Conservation (phyloP, 2,797 vertebrate species). For the Macrochelys suwanniensis region DNA sequence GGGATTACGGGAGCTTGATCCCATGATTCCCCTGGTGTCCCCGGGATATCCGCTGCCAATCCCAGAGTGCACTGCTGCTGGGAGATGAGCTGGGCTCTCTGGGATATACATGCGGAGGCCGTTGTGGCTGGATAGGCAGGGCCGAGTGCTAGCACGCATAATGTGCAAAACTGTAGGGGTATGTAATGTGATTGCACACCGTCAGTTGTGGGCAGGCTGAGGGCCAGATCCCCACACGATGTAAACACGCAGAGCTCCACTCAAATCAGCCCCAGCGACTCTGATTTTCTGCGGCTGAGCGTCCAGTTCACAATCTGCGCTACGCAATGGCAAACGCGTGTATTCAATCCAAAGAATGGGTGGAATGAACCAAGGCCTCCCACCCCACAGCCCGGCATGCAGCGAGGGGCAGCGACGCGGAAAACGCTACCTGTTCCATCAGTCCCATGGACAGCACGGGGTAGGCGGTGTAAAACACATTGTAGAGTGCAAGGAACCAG, state of each 20-base stretch:
- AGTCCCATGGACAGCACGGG: slow-evolving; percentile 87
- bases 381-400: background rate
- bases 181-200: background rate
- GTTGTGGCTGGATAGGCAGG: background rate
- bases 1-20: background rate
- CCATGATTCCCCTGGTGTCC: background rate
- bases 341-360: background rate
- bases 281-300: background rate
- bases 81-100: background rate
- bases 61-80: background rate
- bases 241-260: background rate
- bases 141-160: background rate
- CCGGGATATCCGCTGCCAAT: background rate
- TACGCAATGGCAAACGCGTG: background rate
- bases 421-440: slow-evolving; percentile 89
- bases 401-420: no score
- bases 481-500: slow-evolving; percentile 94
- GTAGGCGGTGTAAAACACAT: slow-evolving; percentile 85
- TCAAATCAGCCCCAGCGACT: background rate
- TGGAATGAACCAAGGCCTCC: no score
- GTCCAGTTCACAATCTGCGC: background rate
- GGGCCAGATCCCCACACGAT: background rate
- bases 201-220: background rate
- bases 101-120: background rate
- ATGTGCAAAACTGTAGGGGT: background rate